Conservation (phyloP, 1,140 invertebrate genomes). For the Heliconius eleuchia region DNA sequence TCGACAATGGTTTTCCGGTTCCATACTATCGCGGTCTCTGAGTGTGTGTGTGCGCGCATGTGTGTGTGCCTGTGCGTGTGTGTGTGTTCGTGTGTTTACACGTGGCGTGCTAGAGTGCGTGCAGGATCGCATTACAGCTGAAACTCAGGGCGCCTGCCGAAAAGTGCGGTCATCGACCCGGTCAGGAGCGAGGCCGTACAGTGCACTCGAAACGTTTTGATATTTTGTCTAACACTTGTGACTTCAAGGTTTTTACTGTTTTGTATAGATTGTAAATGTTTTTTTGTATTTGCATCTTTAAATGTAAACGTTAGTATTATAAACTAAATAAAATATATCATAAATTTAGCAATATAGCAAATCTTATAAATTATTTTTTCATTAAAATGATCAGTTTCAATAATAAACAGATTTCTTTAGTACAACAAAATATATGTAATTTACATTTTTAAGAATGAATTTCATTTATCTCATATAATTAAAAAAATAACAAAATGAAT, state of each 20-base stretch:
- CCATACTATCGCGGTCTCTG: constrained; percentile 42
- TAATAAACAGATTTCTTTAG: too few species aligned
- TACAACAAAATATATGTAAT: too few species aligned
- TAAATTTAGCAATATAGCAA: not conserved
- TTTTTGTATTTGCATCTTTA: not conserved
- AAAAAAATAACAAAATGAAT: not conserved
- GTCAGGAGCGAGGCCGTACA: constrained; percentile 73
- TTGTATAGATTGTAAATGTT: not conserved
- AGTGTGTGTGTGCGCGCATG: constrained; percentile 13
- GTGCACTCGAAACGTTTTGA: constrained; percentile 46
- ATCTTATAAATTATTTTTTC: not conserved
- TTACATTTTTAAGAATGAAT: too few species aligned
- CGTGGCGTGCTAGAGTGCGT: constrained; percentile 52
- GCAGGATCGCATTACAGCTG: constrained; percentile 78
- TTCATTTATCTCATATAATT: too few species aligned
- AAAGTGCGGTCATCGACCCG: constrained; percentile 76
- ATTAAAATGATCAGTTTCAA: not conserved
- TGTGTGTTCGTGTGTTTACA: not conserved
- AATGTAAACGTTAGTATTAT: not conserved
- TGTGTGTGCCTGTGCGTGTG: constrained; percentile 5
- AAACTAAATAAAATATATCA: not conserved
- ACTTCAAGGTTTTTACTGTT: constrained; percentile 41
- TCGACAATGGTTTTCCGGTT: constrained; percentile 67
- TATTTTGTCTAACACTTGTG: constrained; percentile 51
- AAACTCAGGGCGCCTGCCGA: constrained; percentile 78